phyloP scores from a whole-genome alignment of 2,797 vertebrate species.

The Acestrorhynchus altus region DNA sequence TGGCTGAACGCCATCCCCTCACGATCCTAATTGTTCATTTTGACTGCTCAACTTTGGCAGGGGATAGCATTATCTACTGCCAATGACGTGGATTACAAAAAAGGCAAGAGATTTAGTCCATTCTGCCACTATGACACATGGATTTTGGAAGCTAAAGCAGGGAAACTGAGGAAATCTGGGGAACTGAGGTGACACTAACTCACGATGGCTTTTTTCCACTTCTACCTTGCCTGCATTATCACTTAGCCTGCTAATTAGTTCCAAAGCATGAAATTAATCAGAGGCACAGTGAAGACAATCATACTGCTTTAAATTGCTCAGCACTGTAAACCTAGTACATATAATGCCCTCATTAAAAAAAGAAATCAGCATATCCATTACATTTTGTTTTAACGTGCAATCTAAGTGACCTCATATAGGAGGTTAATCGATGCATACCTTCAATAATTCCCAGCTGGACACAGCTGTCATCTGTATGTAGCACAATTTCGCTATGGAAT shows the following conservation, averaged over 20 bases:
- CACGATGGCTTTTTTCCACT: not conserved
- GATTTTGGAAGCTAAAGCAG: slow-evolving; percentile 28
- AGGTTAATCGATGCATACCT: slow-evolving; percentile 4
- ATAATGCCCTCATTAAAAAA: slow-evolving; percentile 10
- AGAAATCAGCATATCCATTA: slow-evolving; percentile 14
- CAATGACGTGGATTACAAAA: slow-evolving; percentile 31
- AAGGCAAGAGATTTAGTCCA: slow-evolving; percentile 22
- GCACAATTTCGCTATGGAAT: not conserved
- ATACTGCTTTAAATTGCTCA: slow-evolving; percentile 20
- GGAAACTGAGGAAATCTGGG: slow-evolving; percentile 25
- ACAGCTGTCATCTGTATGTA: not conserved
- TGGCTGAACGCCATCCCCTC: slow-evolving; percentile 11
- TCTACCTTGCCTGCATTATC: slow-evolving; percentile 19
- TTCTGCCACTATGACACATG: slow-evolving; percentile 15
- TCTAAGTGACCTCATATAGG: slow-evolving; percentile 21
- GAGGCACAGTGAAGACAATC: slow-evolving; percentile 17
- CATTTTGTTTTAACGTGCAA: not conserved
- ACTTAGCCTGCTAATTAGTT: slow-evolving; percentile 41
- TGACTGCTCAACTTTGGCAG: slow-evolving; percentile 23
- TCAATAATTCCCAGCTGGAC: not conserved
- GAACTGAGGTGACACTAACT: slow-evolving; percentile 31
- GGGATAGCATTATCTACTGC: slow-evolving; percentile 21
- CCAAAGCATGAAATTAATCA: slow-evolving; percentile 41
- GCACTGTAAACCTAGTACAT: slow-evolving; percentile 19
- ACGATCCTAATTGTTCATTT: slow-evolving; percentile 28